phyloP scores from a whole-genome alignment of 2,113 vertebrate species.

The Globicephala melas region DNA sequence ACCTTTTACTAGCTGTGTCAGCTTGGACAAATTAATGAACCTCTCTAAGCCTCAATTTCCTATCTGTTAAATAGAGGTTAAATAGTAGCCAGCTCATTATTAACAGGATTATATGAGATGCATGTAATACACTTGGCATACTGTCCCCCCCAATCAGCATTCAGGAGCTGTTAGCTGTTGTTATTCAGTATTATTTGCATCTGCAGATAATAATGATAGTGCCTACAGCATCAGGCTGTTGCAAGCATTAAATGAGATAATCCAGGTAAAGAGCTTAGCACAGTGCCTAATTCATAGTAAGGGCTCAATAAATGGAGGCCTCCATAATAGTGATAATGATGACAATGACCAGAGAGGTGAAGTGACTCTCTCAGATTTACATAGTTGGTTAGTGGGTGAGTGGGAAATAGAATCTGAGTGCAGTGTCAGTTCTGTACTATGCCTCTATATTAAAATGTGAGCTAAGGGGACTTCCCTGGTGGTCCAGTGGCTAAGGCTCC shows the following conservation, averaged over 20 bases:
- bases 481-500: no score
- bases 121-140: not conserved
- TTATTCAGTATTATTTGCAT: not conserved
- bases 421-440: not conserved
- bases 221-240: not conserved
- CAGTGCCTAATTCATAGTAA: not conserved
- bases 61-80: conserved; percentile 34
- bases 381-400: not conserved
- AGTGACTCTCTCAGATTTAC: not conserved
- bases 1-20: not conserved
- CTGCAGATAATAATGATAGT: not conserved
- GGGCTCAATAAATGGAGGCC: not conserved
- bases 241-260: conserved; percentile 22
- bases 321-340: not conserved
- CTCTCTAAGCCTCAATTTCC: not conserved
- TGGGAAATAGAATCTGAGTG: not conserved
- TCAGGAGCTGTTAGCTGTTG: not conserved
- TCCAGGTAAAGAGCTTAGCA: not conserved
- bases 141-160: not conserved
- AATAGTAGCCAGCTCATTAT: not conserved
- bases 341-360: not conserved
- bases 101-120: not conserved
- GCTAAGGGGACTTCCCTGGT: not conserved
- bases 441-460: not conserved
- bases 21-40: conserved; percentile 11